phyloP scores from a whole-genome alignment of 2,113 vertebrate species.

The Chionomys nivalis region DNA sequence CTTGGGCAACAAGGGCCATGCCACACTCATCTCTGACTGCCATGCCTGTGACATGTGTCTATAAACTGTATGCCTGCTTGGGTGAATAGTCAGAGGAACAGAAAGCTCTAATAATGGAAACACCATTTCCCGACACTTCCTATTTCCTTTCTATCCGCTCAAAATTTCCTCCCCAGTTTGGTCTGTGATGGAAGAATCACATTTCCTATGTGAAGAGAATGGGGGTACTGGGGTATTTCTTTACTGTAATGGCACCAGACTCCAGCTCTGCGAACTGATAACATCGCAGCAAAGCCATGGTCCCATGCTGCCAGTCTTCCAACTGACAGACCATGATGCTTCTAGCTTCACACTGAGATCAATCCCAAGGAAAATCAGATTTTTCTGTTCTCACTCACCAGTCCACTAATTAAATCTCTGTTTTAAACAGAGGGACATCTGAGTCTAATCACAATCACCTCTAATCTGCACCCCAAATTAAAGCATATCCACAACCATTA shows the following conservation, averaged over 20 bases:
- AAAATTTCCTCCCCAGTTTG: not conserved
- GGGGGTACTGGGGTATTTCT: not conserved
- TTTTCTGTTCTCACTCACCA: conserved; percentile 41
- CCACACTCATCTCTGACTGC: not conserved
- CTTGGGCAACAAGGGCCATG: not conserved
- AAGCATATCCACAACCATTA: not conserved
- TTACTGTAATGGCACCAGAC: not conserved
- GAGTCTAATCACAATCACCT: conserved; percentile 8
- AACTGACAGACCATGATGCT: not conserved
- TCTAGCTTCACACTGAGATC: not conserved
- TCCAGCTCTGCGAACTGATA: not conserved
- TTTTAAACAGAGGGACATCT: conserved; percentile 24
- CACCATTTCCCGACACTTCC: not conserved
- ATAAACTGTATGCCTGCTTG: not conserved
- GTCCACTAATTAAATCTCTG: conserved; percentile 2
- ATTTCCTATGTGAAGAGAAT: not conserved
- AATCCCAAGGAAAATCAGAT: conserved; percentile 17
- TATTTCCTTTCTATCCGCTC: not conserved
- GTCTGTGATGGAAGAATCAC: not conserved
- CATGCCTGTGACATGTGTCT: not conserved
- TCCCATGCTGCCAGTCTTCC: not conserved
- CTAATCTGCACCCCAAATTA: not conserved
- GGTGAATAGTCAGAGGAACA: not conserved
- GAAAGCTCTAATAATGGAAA: not conserved
- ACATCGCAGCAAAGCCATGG: not conserved